Percentiles rank a stretch among this genome's conserved stretches.
phyloP scores from a whole-genome alignment of 92 coral and sea anemone genomes.

The Porites lobata region DNA sequence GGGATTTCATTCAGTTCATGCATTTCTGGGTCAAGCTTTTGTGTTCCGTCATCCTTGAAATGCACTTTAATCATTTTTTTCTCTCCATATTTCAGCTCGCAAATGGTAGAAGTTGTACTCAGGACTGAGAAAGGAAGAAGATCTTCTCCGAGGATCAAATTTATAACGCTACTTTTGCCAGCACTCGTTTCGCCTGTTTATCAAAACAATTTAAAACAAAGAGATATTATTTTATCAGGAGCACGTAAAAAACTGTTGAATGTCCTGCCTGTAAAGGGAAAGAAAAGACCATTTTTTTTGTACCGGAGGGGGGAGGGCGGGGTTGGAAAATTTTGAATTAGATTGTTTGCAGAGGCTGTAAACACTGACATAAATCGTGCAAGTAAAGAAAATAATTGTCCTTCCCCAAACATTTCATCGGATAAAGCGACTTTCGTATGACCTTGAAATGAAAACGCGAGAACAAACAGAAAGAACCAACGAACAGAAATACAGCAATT shows the following conservation, averaged over 20 bases:
- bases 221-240: neutral
- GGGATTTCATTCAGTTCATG: neutral
- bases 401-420: no score
- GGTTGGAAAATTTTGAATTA: no score
- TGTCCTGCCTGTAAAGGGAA: neutral
- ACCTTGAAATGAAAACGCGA: no score
- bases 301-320: no score
- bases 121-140: conserved; percentile 13
- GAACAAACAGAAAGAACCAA: no score
- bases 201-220: neutral
- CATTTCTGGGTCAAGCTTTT: neutral
- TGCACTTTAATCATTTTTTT: neutral
- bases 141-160: conserved; percentile 36
- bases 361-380: no score
- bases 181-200: conserved; percentile 37
- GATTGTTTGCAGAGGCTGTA: no score
- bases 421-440: no score
- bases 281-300: no score
- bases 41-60: neutral
- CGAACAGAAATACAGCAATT: no score
- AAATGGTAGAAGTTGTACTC: conserved; percentile 44
- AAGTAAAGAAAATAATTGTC: no score
- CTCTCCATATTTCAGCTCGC: conserved; percentile 27
- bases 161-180: conserved; percentile 42
- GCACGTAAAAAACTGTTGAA: neutral